Base-by-base conservation (phyloP, 2,888 invertebrate species). In the Criorhina ranunculi region DNA sequence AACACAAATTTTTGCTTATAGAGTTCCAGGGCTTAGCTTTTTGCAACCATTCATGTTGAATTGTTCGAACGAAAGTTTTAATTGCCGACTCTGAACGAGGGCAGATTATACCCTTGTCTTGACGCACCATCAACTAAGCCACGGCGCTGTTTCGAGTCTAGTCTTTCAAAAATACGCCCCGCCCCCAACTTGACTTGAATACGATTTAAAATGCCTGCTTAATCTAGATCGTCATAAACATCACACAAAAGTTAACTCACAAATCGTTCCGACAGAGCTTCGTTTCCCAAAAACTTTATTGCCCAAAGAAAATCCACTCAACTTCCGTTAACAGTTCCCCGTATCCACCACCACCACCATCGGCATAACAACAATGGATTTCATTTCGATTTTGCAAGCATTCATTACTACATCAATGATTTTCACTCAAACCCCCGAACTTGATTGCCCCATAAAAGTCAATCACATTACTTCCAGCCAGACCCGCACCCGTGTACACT, bases 391-490 rank as follows among this genome's bases (percentile, higher is more conserved):
- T 67, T 79, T 35, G 35, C 11, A 44, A 24, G 44, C 75, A 55
- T 64, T 62, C 62, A 78, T 78, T 78, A 70, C 75, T 78, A 70
- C 75, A 64, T 46, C 73, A 69, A 75, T 85, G 75, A 85, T 85
- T 80, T 85, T 85, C 79, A 85, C 75, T 85, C 79, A 76, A 79
- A 76, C 75, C 75, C 70, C 66, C n/a, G n/a, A 59, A 70, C 70
- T 75, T 85, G 79, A 85, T 85, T 75, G 85, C 85, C 79, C n/a
- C 85, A 85, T 85, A 85, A 85, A 80, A 85, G 79, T 85, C 85
- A 80, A 85, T 85, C 85, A 80, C 64, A 76, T 85, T 70, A 80
- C 72, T 53, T 46, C 33, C 57, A 57, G 51, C 33, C 57, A 57
- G 51, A 40, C 62, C 62, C 69, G 46, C 80, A 75, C 66, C 73